Conservation (phyloP, 2,888 invertebrate genomes). For the Galerucella calmariensis region DNA sequence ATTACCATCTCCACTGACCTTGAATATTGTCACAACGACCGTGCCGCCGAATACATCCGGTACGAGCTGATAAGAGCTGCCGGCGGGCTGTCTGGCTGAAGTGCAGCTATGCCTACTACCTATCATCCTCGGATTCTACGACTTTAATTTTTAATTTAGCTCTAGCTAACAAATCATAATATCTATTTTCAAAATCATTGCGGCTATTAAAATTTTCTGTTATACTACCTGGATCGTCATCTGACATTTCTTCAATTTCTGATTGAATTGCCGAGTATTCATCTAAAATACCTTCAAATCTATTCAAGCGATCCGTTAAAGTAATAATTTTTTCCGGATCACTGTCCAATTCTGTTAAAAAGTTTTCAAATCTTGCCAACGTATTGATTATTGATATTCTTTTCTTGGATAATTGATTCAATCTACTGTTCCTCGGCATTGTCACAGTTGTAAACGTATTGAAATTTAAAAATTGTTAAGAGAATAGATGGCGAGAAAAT, state of each 20-base stretch:
- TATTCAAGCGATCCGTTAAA: slow-evolving; percentile 3
- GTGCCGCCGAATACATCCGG: too few relatives aligned
- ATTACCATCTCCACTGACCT: too few relatives aligned
- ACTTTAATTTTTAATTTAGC: slow-evolving; percentile 7
- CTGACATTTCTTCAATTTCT: slow-evolving; percentile 12
- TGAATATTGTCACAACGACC: too few relatives aligned
- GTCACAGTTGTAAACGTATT: not conserved
- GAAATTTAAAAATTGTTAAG: slow-evolving; percentile 2
- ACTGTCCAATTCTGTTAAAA: slow-evolving; percentile 9
- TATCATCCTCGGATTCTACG: not conserved
- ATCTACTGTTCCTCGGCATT: not conserved
- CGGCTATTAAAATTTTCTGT: slow-evolving; percentile 1
- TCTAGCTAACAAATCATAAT: slow-evolving; percentile 15
- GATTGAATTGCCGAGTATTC: slow-evolving; percentile 7
- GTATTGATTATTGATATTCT: slow-evolving; percentile 2
- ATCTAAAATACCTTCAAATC: slow-evolving; percentile 15
- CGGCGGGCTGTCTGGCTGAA: too few relatives aligned
- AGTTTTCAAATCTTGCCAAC: slow-evolving; percentile 12
- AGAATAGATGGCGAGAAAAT: not conserved
- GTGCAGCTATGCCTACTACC: too few relatives aligned
- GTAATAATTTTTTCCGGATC: not conserved
- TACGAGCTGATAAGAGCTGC: too few relatives aligned
- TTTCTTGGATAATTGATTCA: not conserved
- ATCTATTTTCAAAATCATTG: slow-evolving; percentile 17
- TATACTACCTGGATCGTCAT: slow-evolving; percentile 11